phyloP scores from a whole-genome alignment of 2,113 vertebrate genomes.

The Gallinago media region DNA sequence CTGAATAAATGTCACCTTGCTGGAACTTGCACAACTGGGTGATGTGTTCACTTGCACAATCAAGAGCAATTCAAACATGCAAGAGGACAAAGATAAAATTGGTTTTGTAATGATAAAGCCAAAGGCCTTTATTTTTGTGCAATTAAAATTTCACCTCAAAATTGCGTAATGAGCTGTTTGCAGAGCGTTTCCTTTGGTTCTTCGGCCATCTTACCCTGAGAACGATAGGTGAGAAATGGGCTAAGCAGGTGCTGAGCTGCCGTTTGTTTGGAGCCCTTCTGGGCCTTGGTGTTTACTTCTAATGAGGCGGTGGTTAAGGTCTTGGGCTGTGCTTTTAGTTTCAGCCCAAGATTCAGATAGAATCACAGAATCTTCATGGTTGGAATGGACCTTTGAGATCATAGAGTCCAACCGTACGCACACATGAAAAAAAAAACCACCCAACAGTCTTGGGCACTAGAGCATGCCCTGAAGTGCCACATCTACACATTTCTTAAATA shows the following conservation, averaged over 20 bases:
- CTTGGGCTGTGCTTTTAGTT: background rate
- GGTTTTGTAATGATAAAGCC: conserved; percentile 31
- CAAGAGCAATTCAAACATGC: background rate
- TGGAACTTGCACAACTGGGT: background rate
- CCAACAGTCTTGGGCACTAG: no score
- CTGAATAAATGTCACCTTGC: background rate
- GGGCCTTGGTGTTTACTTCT: background rate
- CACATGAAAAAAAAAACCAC: no score
- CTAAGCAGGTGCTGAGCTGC: background rate
- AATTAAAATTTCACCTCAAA: conserved; percentile 13
- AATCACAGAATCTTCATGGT: no score
- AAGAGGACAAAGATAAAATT: conserved; percentile 31
- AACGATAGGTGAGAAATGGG: background rate
- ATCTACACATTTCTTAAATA: no score
- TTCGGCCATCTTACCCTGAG: background rate
- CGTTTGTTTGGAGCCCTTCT: background rate
- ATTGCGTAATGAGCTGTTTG: background rate
- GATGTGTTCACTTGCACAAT: conserved; percentile 38
- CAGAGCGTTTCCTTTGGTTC: background rate
- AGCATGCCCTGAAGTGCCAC: no score
- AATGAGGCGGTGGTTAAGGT: background rate
- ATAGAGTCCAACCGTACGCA: no score
- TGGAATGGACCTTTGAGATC: no score
- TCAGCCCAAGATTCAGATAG: background rate
- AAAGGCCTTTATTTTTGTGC: conserved; percentile 41